Evolutionary conservation across 2,888 invertebrate species (phyloP), one percentile per base, ranked within the genome.

Genomic region (Nomada flava): DNA sequence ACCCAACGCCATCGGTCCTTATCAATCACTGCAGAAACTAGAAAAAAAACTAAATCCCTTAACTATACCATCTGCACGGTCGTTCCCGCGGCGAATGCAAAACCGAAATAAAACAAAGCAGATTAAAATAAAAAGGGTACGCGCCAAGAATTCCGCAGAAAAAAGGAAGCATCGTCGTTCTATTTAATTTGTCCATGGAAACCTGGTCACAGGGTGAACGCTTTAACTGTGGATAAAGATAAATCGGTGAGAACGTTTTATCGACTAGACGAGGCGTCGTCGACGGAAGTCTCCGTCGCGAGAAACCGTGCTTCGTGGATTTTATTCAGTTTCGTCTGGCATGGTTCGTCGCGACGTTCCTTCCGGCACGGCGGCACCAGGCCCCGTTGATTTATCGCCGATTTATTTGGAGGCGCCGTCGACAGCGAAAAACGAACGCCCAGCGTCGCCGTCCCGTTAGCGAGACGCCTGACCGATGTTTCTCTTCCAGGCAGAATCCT

Each of bases 281-380:
- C 52, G 52, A 47, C 79, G 80, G 73, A 81, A 81, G 59, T 59
- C 73, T 63, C 62, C 47, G 62, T 63, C 72, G 68, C 57, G 52
- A 55, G 62, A 52, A 50, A 18, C 52, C 70, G 29, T n/a, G 50
- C 36, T 29, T 36, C 53, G 20, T 42, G 65, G 79, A 73, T 81
- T 79, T 81, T 74, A 69, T 79, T 79, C 79, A 74, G 79, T 79
- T 79, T 79, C 81, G 69, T 67, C 69, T 79, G 79, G 63, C 69
- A n/a, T 23, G 67, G 64, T n/a, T 7, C 73, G 80, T 59, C 72
- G 71, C 71, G 80, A 72, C 71, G 62, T 52, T 72, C 65, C 80
- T 80, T 82, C 82, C 47, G 47, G 13, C 47, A 3, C 79, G 70
- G 60, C 62, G 20, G 55, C 23, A 42, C 5, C 7, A 13, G 10